phyloP scores from a whole-genome alignment of 2,888 invertebrate species.

The Sarcophaga subvicina region DNA sequence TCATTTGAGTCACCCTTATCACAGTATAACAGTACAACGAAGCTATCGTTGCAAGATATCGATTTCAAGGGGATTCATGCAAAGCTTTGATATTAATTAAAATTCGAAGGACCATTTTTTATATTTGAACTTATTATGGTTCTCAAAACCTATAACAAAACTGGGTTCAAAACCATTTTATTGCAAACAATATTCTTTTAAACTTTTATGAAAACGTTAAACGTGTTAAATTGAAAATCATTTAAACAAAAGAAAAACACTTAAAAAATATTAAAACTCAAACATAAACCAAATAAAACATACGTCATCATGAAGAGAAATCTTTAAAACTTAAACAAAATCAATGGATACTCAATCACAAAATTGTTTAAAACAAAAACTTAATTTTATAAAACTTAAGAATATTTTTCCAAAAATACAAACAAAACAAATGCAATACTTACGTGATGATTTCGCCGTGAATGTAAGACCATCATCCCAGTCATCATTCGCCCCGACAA shows the following conservation, averaged over 20 bases:
- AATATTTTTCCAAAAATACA: conserved; percentile 22
- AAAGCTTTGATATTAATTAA: no score
- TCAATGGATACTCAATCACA: conserved; percentile 7
- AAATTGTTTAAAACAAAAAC: conserved; percentile 12
- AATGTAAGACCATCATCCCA: conserved; percentile 95
- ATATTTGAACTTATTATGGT: not conserved
- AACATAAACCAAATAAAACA: conserved; percentile 32
- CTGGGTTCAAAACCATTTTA: no score
- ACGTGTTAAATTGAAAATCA: conserved; percentile 17
- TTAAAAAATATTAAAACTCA: conserved; percentile 33
- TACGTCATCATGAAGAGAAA: conserved; percentile 35
- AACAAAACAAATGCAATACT: conserved; percentile 81
- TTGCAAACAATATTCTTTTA: not conserved
- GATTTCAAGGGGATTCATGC: no score
- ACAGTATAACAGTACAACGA: no score
- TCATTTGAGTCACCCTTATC: no score
- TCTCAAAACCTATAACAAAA: no score
- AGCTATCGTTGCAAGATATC: no score
- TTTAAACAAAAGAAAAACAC: conserved; percentile 23
- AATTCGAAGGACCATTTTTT: not conserved
- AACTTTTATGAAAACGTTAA: not conserved
- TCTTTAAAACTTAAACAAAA: conserved; percentile 18
- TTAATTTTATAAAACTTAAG: not conserved
- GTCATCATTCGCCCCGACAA: conserved; percentile 87
- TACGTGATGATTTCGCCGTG: conserved; percentile 94